Base-by-base conservation (phyloP, 1,140 invertebrate genomes). In the Harpegnathos saltator region DNA sequence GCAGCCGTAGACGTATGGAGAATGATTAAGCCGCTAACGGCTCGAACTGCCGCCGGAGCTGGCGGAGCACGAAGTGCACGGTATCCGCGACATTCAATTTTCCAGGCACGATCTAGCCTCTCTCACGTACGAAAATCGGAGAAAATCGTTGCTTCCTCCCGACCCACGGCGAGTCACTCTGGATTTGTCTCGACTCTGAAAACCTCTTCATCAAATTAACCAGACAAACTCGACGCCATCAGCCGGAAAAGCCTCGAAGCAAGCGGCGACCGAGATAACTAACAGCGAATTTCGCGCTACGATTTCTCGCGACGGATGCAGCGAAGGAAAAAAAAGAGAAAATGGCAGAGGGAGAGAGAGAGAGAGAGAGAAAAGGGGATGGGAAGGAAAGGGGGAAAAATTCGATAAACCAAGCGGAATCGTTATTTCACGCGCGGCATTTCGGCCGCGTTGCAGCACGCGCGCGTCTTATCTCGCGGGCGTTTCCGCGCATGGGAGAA, bases 211-310 rank as follows among this genome's bases (percentile, higher is more conserved):
- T n/a, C 12, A 26, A 72, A 72, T 33, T 22, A 15, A 44, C 38
- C 38, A 9, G 19, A 38, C 24, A 29, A 33, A 61, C 26, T 15
- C 29, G 29, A n/a, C 15, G 5, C 19, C 29, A 17, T n/a, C 26
- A 15, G 15, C 1, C 54, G 26, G 24, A 52, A 17, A 15, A 3
- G 29, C 19, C 9, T 19, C 11, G 33, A 11, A 17, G 7, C 3
- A 22, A 24, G 24, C 14, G 38, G 1, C 14, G 26, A 26, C 58
- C 15, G 4, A 66, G 50, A 11, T 66, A 52, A 66, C 66, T 66
- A 52, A 66, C 66, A 77, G 56, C 52, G 26, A 77, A 48, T 65
- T 52, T 48, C 73, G 58, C 61, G n/a, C 29, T 12, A 44, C 44
- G 73, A n/a, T 33, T 33, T 33, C 33, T 33, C 33, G 38, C 38